Conservation (phyloP, 2,113 vertebrate genomes). For the Pleuronectes platessa region DNA sequence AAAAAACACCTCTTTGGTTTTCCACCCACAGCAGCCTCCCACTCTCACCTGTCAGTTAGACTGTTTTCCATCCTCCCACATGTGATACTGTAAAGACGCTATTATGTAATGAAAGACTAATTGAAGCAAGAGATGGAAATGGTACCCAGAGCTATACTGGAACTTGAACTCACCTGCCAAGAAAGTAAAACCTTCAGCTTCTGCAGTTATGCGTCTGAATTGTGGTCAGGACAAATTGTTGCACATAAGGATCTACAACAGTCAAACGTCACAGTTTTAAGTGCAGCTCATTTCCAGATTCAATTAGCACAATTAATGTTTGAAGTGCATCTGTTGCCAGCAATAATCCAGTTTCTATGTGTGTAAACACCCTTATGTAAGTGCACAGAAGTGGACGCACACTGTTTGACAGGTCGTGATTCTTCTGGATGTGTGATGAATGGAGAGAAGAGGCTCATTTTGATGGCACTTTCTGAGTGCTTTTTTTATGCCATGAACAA, state of each 20-base stretch:
- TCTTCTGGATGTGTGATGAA: conserved; percentile 46
- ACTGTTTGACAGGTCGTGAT: conserved; percentile 14
- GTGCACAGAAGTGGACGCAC: conserved; percentile 19
- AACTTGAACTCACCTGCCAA: not conserved
- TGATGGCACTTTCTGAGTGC: conserved; percentile 51
- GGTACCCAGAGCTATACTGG: not conserved
- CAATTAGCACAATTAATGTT: not conserved
- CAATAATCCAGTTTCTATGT: not conserved
- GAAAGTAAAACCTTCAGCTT: not conserved
- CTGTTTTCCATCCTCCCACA: not conserved
- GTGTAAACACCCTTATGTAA: conserved; percentile 58
- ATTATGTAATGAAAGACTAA: not conserved
- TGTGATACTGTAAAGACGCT: not conserved
- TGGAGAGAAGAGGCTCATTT: conserved; percentile 32
- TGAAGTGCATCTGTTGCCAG: no score
- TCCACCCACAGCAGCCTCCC: not conserved
- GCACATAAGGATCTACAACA: not conserved
- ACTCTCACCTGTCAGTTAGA: not conserved
- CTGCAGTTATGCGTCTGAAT: not conserved
- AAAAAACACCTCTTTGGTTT: not conserved
- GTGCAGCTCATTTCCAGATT: not conserved
- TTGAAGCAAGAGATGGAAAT: not conserved
- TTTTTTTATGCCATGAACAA: conserved; percentile 35
- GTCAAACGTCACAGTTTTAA: not conserved
- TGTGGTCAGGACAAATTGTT: no score